Percentiles rank a stretch among this genome's conserved stretches.
phyloP scores from a whole-genome alignment of 2,113 vertebrate genomes.

The Alosa alosa region DNA sequence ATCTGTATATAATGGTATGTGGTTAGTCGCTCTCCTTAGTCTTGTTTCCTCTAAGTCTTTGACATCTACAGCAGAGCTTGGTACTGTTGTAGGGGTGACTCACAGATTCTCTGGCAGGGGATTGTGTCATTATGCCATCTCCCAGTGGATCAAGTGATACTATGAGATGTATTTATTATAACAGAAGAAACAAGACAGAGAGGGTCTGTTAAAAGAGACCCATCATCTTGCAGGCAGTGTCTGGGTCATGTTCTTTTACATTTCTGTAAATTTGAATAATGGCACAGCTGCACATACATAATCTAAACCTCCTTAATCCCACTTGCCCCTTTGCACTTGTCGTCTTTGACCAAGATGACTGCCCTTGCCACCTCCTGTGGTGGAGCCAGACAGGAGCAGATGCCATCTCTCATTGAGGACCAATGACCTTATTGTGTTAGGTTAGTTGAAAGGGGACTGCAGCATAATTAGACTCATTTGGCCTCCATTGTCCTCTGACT shows the following conservation, averaged over 20 bases:
- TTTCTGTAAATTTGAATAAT: conserved; percentile 35
- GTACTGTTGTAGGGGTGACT: background rate
- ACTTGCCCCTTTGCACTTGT: conserved; percentile 30
- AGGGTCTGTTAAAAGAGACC: conserved; percentile 9
- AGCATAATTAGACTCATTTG: conserved; percentile 42
- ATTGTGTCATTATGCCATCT: background rate
- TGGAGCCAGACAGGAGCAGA: conserved; percentile 38
- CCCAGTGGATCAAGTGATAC: background rate
- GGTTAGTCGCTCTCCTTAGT: background rate
- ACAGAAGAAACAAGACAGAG: background rate
- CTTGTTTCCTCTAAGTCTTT: background rate
- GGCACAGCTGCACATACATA: conserved; percentile 40
- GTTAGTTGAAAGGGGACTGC: conserved; percentile 36
- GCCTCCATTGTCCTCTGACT: conserved; percentile 5
- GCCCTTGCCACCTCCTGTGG: conserved; percentile 30
- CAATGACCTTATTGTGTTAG: conserved; percentile 43
- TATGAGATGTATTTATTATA: conserved; percentile 28
- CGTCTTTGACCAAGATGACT: conserved; percentile 17
- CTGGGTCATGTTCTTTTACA: background rate
- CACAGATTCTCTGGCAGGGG: background rate
- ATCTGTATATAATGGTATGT: background rate
- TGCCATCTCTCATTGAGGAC: conserved; percentile 36
- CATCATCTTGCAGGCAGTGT: conserved; percentile 32
- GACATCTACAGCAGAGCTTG: background rate
- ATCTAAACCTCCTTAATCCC: conserved; percentile 10